Evolutionary conservation across 2,797 vertebrate species (phyloP), one percentile per base, ranked within the genome.

Genomic region (Sternotherus odoratus): DNA sequence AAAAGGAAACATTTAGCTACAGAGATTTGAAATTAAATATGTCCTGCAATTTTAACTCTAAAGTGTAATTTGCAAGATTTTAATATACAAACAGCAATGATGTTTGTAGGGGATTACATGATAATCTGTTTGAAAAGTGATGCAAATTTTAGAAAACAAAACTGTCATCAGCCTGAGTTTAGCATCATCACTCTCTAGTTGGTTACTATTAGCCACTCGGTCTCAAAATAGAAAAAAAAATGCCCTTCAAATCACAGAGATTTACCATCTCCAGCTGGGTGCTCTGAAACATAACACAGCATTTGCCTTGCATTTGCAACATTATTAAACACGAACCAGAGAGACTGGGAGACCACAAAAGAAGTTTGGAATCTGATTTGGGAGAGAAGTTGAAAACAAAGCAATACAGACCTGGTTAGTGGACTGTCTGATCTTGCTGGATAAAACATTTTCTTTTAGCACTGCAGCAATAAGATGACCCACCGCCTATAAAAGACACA

Each of bases 381-480:
- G 33, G 3, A 92, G 36, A 83, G 17, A 10, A 86, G 0, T 13
- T 49, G 3, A 6, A 92, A 90, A 23, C 3, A 51, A 87, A 91
- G 60, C 53, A 95, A 92, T 46, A 96, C 96, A 97, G 75, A 99
- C 99, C 98, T 99, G 98, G 83, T 97, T 94, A 92, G 98, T 98
- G 0, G 98, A 97, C 66, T 98, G 98, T 4, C 86, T 96, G 87
- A 99, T 99, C 95, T 98, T 98, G 82, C 97, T 98, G 9, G 98
- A 98, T 89, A 96, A 96, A 12, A 92, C 95, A 84, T 98, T 99
- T 97, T 99, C 99, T 96, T 99, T 99, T 24, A 99, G 95, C 79
- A 99, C 97, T 46, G 98, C 98, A 96, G 98, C 98, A 90, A 99
- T 98, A 43, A 99, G 98, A 94, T 97, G 98, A 93, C 98, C 97